Evolutionary conservation across 2,113 vertebrate genomes (phyloP).

Genomic region (Sturnira hondurensis): DNA sequence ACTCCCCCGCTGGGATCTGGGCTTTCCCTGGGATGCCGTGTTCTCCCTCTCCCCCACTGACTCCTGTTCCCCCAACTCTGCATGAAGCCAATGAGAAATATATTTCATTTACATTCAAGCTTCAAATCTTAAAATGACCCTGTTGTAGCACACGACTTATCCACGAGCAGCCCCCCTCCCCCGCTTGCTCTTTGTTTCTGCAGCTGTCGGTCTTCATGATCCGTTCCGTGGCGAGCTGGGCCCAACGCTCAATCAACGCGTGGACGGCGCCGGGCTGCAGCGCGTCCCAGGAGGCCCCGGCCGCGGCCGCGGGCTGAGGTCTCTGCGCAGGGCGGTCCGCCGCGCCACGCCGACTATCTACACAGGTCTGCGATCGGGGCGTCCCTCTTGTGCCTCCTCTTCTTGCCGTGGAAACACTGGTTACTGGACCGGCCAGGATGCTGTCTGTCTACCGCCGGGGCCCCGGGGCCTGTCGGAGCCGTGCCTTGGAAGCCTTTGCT

Average conservation of each 20-base stretch:
- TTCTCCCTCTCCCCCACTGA: slow-evolving; percentile 78
- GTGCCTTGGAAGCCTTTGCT: slow-evolving; percentile 91
- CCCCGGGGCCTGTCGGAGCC: slow-evolving; percentile 85
- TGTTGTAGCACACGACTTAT: slow-evolving; percentile 84
- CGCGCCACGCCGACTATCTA: slow-evolving; percentile 88
- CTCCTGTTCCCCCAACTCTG: slow-evolving; percentile 81
- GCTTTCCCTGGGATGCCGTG: slow-evolving; percentile 78
- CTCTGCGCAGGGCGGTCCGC: slow-evolving; percentile 81
- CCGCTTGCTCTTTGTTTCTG: slow-evolving; percentile 60
- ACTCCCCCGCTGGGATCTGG: slow-evolving; percentile 80
- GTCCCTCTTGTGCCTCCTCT: slow-evolving; percentile 96
- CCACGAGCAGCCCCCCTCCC: slow-evolving; percentile 79
- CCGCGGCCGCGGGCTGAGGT: slow-evolving; percentile 80
- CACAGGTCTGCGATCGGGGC: slow-evolving; percentile 90
- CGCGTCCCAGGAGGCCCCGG: slow-evolving; percentile 80
- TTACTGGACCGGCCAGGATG: slow-evolving; percentile 92
- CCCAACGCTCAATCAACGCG: slow-evolving; percentile 84
- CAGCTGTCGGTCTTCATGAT: slow-evolving; percentile 85
- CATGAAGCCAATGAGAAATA: slow-evolving; percentile 83
- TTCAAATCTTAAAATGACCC: slow-evolving; percentile 85
- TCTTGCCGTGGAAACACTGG: slow-evolving; percentile 92
- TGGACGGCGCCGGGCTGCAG: slow-evolving; percentile 82
- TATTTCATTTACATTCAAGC: slow-evolving; percentile 87
- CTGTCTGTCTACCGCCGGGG: slow-evolving; percentile 87
- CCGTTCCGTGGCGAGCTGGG: slow-evolving; percentile 86